Evolutionary conservation across 2,797 vertebrate species (phyloP), one percentile per base, ranked within the genome.

Genomic region (Phyllotis vaccarum): DNA sequence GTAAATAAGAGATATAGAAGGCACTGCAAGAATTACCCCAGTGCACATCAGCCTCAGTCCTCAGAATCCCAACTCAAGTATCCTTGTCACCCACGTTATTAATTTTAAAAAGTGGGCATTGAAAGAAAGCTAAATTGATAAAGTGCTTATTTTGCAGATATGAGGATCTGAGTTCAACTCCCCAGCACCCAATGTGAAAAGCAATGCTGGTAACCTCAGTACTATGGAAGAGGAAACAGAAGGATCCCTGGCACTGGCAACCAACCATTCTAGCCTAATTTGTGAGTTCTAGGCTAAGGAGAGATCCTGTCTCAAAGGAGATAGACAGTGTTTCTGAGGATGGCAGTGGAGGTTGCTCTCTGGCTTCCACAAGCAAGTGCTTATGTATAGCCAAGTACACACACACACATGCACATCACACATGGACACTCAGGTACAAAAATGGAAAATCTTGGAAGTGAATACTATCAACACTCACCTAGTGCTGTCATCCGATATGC

Each of bases 1-100:
- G 27, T 78, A 95, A 95, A 78, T 1, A 93, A 80, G 80, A 90
- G 14, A 76, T 96, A 85, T 8, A 94, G 64, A 86, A 2, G 14
- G 40, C 75, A 81, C 40, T 81, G n/a, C 43, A 95, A 76, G 27
- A 94, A 95, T 92, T 90, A 68, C 56, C 79, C 52, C 9, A 19
- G 29, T 62, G 24, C 46, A 80, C 2, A 70, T 56, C 58, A 85
- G 27, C 3, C 0, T 74, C 89, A 78, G 56, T 12, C 27, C 90
- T 90, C 72, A 68, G 49, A 88, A 78, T 37, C 75, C 16, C 12
- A 60, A 56, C 87, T 54, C 17, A 76, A 86, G 56, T 81, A 68
- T 83, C 10, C 13, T 89, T 92, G 22, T 76, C 10, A 46, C 74
- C 78, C 66, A 7, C 70, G 46, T 81, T 75, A 52, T 88, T 96